These are phyloP conservation scores for Drosophila kepulauana DNA, from an alignment of 1,140 invertebrate species.

Conservation along the genomic window DNA sequence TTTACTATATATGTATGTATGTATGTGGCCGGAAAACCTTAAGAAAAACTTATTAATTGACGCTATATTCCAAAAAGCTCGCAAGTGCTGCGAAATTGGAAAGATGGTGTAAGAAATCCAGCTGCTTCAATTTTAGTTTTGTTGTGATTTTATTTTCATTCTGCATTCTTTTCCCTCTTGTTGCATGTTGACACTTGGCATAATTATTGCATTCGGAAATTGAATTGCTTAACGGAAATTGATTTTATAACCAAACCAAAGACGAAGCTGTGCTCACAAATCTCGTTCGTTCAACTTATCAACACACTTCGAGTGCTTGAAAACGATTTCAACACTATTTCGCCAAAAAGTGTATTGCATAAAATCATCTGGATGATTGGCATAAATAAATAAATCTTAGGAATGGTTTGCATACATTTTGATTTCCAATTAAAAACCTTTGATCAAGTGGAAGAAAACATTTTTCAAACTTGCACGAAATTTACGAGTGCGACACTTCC, in stretches of 20 bases:
- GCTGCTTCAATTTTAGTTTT: background rate
- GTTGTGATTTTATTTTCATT: no score
- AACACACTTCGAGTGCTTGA: constrained; percentile 24
- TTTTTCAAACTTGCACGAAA: background rate
- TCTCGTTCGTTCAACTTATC: constrained; percentile 46
- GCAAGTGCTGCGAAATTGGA: background rate
- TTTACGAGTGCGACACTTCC: constrained; percentile 29
- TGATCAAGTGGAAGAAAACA: background rate
- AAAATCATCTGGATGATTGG: background rate
- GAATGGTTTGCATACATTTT: background rate
- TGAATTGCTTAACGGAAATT: constrained; percentile 79
- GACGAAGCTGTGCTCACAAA: constrained; percentile 19
- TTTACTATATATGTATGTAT: background rate
- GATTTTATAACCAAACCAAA: constrained; percentile 71
- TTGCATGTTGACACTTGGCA: constrained; percentile 74
- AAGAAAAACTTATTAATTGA: constrained; percentile 72
- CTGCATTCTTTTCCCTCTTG: background rate
- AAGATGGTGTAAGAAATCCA: background rate
- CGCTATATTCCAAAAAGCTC: constrained; percentile 18
- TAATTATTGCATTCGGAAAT: constrained; percentile 85
- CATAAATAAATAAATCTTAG: background rate
- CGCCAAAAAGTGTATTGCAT: constrained; percentile 6
- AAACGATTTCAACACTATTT: constrained; percentile 23
- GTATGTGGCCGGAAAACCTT: no score
- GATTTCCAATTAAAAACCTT: background rate